Evolutionary conservation across 64 coral and sea anemone genomes (phyloP), one percentile per base, ranked within the genome.

Genomic region (Stylophora pistillata): DNA sequence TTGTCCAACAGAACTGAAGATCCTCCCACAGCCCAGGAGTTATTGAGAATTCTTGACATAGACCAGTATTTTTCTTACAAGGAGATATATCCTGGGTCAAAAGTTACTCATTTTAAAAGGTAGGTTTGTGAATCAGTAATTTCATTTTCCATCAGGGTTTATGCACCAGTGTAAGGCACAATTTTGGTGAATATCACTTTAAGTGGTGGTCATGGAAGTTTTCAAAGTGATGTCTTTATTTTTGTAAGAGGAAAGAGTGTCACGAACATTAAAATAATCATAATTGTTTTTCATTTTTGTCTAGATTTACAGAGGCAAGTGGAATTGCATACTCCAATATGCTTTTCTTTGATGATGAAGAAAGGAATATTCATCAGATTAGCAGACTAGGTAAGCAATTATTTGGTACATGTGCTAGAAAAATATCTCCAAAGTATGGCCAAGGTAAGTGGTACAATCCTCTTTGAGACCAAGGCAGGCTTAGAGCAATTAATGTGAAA

Each of bases 271-370:
- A 47, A 47, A 47, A 47, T 47, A 47, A 7, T 47, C 37, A 66
- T 21, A 30, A 29, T 5, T 20, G 29, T 25, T 90, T 69, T 1
- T 30, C 34, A 57, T 13, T 74, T 9, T 28, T 59, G 23, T n/a
- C 5, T 20, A 96, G 95, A 21, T 96, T 96, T 90, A 73, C 59
- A 15, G 74, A 96, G 53, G 81, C 72, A 2, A 96, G 95, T 82
- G 82, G 91, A 54, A 82, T 96, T 52, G 41, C 87, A 31, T 96
- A 84, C 72, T 53, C 65, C 68, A 82, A 93, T 28, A 96, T 96
- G 95, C 55, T 96, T 25, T 96, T 96, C 88, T 96, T 96, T 96
- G 95, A 96, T 93, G 95, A 96, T 72, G 95, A 96, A 73, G 87
- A 96, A 80, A 96, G 91, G 90, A 96, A 96, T 71, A 93, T 90